Evolutionary conservation across 92 coral and sea anemone species (phyloP), one percentile per base, ranked within the genome.

Genomic region (Epizoanthus stellaris): DNA sequence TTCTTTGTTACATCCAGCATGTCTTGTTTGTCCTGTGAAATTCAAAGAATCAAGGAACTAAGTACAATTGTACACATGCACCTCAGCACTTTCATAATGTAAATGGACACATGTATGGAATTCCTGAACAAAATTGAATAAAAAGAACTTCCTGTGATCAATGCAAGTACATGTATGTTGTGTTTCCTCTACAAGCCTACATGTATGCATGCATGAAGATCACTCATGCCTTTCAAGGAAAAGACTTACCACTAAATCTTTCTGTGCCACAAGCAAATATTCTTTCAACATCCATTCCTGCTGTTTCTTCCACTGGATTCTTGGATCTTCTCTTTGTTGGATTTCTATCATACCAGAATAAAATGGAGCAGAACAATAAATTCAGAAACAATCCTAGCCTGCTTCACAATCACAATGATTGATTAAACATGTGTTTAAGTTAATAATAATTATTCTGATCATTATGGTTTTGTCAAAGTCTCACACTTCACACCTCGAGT

Each of bases 301-400:
- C 53, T 88, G 89, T 64, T 89, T 87, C 76, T 82, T 88, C 99
- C 99, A 96, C 75, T 95, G 95, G 43, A 89, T 85, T 72, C 99
- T 88, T 5, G 99, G 99, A 59, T 96, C 99, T 75, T 96, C 98
- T 21, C 84, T 65, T 71, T 96, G 99, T 59, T 91, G 95, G 38
- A 94, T 90, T 62, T 94, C 99, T 96, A 79, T 56, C 4, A 19
- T 68, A 68, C 59, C 64, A 81, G 67, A 58, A 85, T 25, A 17
- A 60, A 68, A 58, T 25, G 34, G 19, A 57, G 5, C 2, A 5
- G 76, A 65, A 71, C 1, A 70, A 21, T 40, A 49, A 66, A 42
- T 59, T 49, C 67, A 77, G 30, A 69, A 68, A 4, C 6, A 49
- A n/a, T 47, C 14, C 13, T n/a, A n/a, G n/a, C n/a, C n/a, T 5